These are phyloP conservation scores for Galleria mellonella DNA, from an alignment of 1,140 invertebrate genomes.

Conservation along the genomic window DNA sequence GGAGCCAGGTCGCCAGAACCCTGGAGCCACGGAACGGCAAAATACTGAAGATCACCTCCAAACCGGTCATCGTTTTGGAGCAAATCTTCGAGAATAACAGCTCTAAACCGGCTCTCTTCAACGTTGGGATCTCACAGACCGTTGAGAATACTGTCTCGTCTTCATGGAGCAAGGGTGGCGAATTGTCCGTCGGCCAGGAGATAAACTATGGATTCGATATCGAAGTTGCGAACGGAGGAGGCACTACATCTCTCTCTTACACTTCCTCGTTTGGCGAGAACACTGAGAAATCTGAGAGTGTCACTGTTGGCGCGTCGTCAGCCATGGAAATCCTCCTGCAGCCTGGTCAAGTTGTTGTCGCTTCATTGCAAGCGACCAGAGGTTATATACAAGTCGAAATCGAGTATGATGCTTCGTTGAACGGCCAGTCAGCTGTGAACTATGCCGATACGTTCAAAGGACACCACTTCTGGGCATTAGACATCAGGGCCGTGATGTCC, in stretches of 20 bases:
- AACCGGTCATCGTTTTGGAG: slow-evolving; percentile 5
- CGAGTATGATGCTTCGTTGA: background rate
- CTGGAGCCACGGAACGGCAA: slow-evolving; percentile 9
- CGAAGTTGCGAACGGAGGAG: background rate
- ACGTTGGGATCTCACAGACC: slow-evolving; percentile 1
- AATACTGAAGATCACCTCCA: slow-evolving; percentile 3
- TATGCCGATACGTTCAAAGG: background rate
- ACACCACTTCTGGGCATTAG: slow-evolving; percentile 5
- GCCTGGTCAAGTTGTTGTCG: background rate
- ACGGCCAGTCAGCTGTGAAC: background rate
- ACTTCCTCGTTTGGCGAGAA: background rate
- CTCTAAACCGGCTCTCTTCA: slow-evolving; percentile 1
- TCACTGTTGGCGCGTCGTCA: background rate
- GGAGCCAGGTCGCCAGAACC: slow-evolving; percentile 13
- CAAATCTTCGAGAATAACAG: slow-evolving; percentile 13
- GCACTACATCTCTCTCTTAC: background rate
- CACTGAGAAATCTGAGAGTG: background rate
- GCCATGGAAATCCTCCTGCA: background rate
- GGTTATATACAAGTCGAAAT: background rate
- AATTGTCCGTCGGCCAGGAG: slow-evolving; percentile 1
- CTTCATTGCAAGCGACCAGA: background rate
- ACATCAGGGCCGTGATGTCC: background rate
- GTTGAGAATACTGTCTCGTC: slow-evolving; percentile 10
- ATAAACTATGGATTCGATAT: slow-evolving; percentile 12
- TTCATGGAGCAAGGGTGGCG: slow-evolving; percentile 7